These are phyloP conservation scores for Thripadectes ignobilis DNA, from an alignment of 2,797 vertebrate genomes.

Conservation along the genomic window DNA sequence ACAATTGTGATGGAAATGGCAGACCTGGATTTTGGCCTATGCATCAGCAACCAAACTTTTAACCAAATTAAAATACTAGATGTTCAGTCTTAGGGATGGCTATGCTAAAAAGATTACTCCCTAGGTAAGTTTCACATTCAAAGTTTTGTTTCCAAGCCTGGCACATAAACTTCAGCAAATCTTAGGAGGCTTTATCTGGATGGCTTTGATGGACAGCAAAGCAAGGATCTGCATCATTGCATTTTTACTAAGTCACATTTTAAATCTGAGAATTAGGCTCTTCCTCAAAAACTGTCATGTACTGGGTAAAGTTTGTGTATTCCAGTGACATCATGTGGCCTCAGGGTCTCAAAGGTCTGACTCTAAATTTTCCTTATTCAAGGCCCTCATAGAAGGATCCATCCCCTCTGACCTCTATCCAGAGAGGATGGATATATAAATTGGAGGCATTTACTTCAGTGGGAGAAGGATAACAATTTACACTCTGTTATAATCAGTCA, in stretches of 20 bases:
- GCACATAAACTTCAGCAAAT: not conserved
- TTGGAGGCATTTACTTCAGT: not conserved
- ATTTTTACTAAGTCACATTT: not conserved
- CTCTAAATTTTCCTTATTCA: not conserved
- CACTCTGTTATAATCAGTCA: not conserved
- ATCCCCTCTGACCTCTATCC: not conserved
- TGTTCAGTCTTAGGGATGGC: not conserved
- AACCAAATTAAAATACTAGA: not conserved
- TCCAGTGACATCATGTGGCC: not conserved
- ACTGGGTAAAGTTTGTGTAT: not conserved
- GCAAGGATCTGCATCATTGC: not conserved
- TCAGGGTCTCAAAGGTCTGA: not conserved
- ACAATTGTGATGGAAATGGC: not conserved
- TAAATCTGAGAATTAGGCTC: not conserved
- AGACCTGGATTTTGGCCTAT: not conserved
- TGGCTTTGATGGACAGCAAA: not conserved
- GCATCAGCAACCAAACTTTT: not conserved
- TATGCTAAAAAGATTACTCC: not conserved
- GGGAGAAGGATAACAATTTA: not conserved
- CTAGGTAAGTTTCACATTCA: not conserved
- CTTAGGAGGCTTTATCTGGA: not conserved
- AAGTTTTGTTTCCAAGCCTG: not conserved
- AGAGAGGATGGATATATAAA: not conserved
- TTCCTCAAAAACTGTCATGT: not conserved
- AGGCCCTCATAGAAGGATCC: not conserved